Evolutionary conservation across 2,113 vertebrate genomes (phyloP), one percentile per base, ranked within the genome.

Genomic region (Mellivora capensis): DNA sequence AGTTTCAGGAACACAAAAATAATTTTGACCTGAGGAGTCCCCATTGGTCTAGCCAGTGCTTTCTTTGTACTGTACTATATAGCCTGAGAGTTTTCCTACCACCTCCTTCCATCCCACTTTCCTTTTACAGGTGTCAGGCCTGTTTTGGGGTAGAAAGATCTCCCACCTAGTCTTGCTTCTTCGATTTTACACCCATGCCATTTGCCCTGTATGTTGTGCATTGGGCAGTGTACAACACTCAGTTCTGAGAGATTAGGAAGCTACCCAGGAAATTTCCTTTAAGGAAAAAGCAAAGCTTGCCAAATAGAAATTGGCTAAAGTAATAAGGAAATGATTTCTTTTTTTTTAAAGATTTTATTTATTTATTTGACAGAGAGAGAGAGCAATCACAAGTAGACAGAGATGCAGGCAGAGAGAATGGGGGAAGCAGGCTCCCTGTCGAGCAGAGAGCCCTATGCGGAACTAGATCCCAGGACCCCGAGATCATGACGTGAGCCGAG

Each of bases 11-110:
- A 64, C 6, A 3, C 62, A 64, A 64, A 64, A 31, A 64, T 64
- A 31, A 64, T 64, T 64, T 49, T 23, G 44, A 34, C 15, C 18
- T 7, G 14, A 62, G 12, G 17, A 57, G 15, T 44, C 59, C 44
- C 17, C 6, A 0, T 3, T 42, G 17, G 8, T 18, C 31, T 76
- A 21, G 20, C 2, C 2, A 52, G n/a, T 71, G 29, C 1, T 57
- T 39, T 81, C 27, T 39, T 47, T 77, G 17, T 9, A 17, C 20
- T 84, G 4, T 44, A 4, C 72, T 62, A 8, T 3, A 27, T 42
- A 23, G 42, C 61, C 64, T 81, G 39, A 52, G 44, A 17, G 0
- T 3, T 34, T n/a, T 37, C n/a, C 15, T 20, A n/a, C 2, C 27
- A 29, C 5, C 29, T 34, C 7, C 74, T 34, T 52, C n/a, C 18